Evolutionary conservation across 1,140 invertebrate genomes (phyloP).

Genomic region (Diabrotica undecimpunctata): DNA sequence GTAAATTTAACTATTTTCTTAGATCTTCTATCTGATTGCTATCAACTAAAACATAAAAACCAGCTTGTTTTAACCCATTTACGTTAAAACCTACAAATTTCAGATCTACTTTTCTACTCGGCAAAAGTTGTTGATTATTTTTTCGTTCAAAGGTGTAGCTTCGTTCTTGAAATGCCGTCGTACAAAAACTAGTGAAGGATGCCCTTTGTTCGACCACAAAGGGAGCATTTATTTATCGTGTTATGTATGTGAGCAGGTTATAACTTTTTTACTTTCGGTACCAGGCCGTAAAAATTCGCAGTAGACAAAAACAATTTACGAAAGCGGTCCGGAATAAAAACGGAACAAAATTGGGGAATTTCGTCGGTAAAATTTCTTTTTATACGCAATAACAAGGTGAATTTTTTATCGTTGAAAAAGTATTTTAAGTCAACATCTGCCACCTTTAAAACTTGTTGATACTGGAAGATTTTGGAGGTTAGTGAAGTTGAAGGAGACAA

Average conservation of each 20-base stretch:
- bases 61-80: too few relatives aligned
- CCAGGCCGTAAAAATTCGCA: neutral
- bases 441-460: too few relatives aligned
- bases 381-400: too few relatives aligned
- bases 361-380: neutral
- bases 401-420: too few relatives aligned
- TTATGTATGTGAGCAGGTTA: slow-evolving; percentile 13
- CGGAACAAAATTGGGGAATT: slow-evolving; percentile 1
- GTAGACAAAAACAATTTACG: slow-evolving; percentile 8
- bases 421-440: too few relatives aligned
- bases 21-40: too few relatives aligned
- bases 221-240: slow-evolving; percentile 12
- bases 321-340: neutral
- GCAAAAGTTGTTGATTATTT: neutral
- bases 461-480: too few relatives aligned
- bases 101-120: too few relatives aligned
- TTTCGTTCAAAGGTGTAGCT: neutral
- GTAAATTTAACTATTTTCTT: too few relatives aligned
- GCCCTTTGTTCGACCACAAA: neutral
- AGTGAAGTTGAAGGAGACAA: too few relatives aligned
- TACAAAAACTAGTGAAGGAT: neutral
- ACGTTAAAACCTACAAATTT: too few relatives aligned
- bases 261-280: slow-evolving; percentile 5
- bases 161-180: neutral
- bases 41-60: too few relatives aligned